Percentiles rank a stretch among this genome's conserved stretches.
These are phyloP conservation scores for Homarus gammarus DNA, from an alignment of 2,888 invertebrate species.

Conservation along the genomic window DNA sequence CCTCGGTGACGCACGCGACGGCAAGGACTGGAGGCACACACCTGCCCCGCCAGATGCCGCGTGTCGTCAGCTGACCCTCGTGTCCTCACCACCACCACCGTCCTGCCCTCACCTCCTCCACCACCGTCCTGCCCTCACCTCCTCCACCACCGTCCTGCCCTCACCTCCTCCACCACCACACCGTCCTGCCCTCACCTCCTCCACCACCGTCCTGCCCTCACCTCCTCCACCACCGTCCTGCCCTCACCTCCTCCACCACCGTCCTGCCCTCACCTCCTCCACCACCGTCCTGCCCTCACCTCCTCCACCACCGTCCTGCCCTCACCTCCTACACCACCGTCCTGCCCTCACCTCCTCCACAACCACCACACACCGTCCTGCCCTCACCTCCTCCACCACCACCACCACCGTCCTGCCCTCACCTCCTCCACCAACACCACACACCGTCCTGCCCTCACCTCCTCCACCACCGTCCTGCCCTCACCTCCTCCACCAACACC, in stretches of 20 bases:
- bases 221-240: not conserved
- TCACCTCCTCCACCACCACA: not conserved
- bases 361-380: not conserved
- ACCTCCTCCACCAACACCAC: not conserved
- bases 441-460: not conserved
- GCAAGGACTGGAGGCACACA: not conserved
- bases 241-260: not conserved
- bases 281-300: not conserved
- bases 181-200: not conserved
- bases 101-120: not conserved
- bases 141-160: not conserved
- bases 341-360: not conserved
- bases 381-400: not conserved
- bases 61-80: not conserved
- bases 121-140: not conserved
- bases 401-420: not conserved
- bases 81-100: not conserved
- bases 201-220: not conserved
- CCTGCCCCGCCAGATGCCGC: not conserved
- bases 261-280: not conserved
- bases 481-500: not conserved
- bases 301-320: not conserved
- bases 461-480: not conserved
- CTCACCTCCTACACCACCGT: not conserved
- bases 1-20: too few species aligned